Base-by-base conservation (phyloP, 2,797 vertebrate genomes). In the Pachyuromys duprasi region DNA sequence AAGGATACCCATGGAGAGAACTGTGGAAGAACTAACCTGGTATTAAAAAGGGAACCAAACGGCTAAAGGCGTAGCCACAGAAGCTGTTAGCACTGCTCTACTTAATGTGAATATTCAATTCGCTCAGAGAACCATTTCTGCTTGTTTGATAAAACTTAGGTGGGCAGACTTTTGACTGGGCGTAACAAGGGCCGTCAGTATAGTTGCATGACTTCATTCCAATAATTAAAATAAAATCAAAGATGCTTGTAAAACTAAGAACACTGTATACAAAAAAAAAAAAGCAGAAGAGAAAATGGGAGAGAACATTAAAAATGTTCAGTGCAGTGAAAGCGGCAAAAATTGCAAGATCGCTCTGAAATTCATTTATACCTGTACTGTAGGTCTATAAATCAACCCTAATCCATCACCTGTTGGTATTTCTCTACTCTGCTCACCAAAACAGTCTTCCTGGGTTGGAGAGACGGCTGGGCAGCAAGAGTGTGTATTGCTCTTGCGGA, bases 21-120 rank as follows among this genome's bases (percentile, higher is more conserved):
- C 11, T 36, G 33, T 20, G 22, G 18, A 42, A 74, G 22, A 74
- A 7, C 24, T 60, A 39, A 42, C 42, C 36, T 65, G 13, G 8
- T 8, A 74, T 20, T 42, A 42, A 42, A 13, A 60, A 22, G 20
- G 63, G 53, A 8, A 31, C 15, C 14, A 4, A 72, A 57, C 14
- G 53, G n/a, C 1, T 39, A 55, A 15, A 72, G 57, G 39, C 5
- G 89, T 57, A 80, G 67, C 18, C 91, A 67, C 79, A 26, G 55
- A 92, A 91, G 36, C 4, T 80, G 17, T 39, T 89, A 89, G 55
- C 60, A 70, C 69, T 22, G 55, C 8, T 26, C 18, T 81, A 42
- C 75, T 86, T 89, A 55, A 79, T 31, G 60, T 11, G 26, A 65
- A 70, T 84, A 49, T 83, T 93, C 95, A 76, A 93, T 95, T 91